Evolutionary conservation across 2,888 invertebrate species (phyloP), one percentile per base, ranked within the genome.

Genomic region (Axea sp.): DNA sequence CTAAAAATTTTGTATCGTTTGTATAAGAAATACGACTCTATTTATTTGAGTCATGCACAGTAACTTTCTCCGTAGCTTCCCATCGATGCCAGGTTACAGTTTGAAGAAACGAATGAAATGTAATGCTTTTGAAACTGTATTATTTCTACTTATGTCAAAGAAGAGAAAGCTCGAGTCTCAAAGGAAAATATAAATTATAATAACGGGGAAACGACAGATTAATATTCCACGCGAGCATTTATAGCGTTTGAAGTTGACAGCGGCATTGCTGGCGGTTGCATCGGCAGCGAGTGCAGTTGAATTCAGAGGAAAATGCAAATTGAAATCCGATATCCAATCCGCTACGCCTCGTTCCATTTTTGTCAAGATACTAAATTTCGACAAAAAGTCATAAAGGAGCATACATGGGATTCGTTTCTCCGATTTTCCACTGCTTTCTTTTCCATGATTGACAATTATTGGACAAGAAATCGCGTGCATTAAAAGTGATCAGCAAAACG

Each of bases 251-350:
- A 73, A 57, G 73, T 68, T 73, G 68, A 68, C 73, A 68, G 60
- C 39, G 31, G 67, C 35, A 59, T 53, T 60, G 60, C 55, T 35
- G 35, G 71, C 39, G 59, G 51, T 59, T 59, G 53, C 57, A 17
- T 30, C 60, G 65, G 67, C 73, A 79, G 80, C 76, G 79, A 77
- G 78, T 80, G 80, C 69, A 64, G 72, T 19, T 76, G 75, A 77
- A 75, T 78, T 80, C 76, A 64, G 78, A 59, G 76, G 75, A 73
- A 78, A 81, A 81, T 79, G 81, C 80, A 83, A 84, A 84, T 84
- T 81, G 81, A 84, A 84, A 83, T 82, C 82, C 82, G 78, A 84
- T 84, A 83, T 76, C 75, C 31, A 68, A 51, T 62, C 53, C 57
- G 64, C 72, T 67, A 67, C 43, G 75, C 73, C 69, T 72, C 49